Base-by-base conservation (phyloP, 2,888 invertebrate species). In the Embidobia sp. region DNA sequence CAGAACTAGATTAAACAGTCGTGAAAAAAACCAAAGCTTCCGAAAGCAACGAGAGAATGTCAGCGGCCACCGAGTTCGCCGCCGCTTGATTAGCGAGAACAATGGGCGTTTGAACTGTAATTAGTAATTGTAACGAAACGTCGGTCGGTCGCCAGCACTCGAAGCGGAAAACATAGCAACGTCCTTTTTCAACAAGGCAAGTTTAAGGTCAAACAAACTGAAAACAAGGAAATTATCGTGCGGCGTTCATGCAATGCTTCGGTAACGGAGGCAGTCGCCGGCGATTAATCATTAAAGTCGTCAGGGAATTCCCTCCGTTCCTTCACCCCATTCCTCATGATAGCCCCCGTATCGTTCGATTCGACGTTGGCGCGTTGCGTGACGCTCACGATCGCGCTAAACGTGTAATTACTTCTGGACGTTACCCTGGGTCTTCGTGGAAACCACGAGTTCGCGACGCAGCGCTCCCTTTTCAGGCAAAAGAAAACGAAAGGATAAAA, bases 251-350 rank as follows among this genome's bases (percentile, higher is more conserved):
- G 57, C 44, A 64, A 70, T 33, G 48, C 55, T 46, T 37, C 40
- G 51, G 42, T 63, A 75, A 55, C 57, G 48, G 59, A 72, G 77
- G 69, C 81, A 79, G 66, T 81, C 78, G 77, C 42, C 55, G 66
- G 79, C 81, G 82, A 84, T 85, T 84, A 83, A 85, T 86, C 83
- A 83, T 83, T 84, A 80, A 80, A 82, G 80, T 78, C 63, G 16
- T 15, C 66, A 79, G 69, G 77, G 80, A 67, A 75, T 80, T 79
- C 73, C 77, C 77, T 61, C 70, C 76, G 57, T 78, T 80, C 77
- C 74, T 79, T 78, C 66, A 59, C 64, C 61, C 44, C 33, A 44
- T 61, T 44, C 27, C 19, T 53, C 61, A 37, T 78, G 66, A 59
- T 53, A 51, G 42, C 22, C 55, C 33, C 33, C 61, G 48, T 63